Evolutionary conservation across 2,113 vertebrate species (phyloP).

Genomic region (Tinamus guttatus): DNA sequence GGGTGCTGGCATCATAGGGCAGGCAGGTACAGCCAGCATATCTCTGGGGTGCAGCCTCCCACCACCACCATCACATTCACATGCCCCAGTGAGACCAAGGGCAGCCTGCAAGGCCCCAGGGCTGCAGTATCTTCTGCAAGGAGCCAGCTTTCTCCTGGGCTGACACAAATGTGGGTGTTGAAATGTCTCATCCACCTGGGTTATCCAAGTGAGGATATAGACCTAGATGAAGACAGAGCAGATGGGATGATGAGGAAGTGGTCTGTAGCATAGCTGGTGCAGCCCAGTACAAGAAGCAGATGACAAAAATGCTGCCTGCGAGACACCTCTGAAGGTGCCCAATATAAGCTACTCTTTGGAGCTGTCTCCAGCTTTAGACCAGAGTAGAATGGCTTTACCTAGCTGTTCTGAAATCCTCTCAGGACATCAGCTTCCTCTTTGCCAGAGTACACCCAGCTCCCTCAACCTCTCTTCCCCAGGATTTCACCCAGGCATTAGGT

Average conservation of each 20-base stretch:
- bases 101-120: not conserved
- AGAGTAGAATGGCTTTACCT: not conserved
- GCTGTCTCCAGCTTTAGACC: not conserved
- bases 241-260: not conserved
- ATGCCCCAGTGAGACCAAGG: not conserved
- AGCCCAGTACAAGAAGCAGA: not conserved
- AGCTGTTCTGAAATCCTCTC: not conserved
- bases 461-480: not conserved
- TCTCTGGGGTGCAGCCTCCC: not conserved
- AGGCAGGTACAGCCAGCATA: not conserved
- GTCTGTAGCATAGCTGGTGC: not conserved
- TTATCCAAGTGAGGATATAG: not conserved
- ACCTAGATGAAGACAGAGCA: not conserved
- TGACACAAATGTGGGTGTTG: not conserved
- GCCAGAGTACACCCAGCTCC: not conserved
- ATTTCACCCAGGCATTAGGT: not conserved
- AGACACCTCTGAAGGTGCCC: not conserved
- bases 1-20: not conserved
- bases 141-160: not conserved
- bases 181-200: not conserved
- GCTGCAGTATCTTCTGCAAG: not conserved
- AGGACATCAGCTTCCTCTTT: not conserved
- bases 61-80: not conserved
- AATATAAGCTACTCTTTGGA: not conserved
- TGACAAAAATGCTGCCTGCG: not conserved